These are phyloP conservation scores for Dermochelys coriacea DNA, from an alignment of 2,797 vertebrate genomes.

Conservation along the genomic window DNA sequence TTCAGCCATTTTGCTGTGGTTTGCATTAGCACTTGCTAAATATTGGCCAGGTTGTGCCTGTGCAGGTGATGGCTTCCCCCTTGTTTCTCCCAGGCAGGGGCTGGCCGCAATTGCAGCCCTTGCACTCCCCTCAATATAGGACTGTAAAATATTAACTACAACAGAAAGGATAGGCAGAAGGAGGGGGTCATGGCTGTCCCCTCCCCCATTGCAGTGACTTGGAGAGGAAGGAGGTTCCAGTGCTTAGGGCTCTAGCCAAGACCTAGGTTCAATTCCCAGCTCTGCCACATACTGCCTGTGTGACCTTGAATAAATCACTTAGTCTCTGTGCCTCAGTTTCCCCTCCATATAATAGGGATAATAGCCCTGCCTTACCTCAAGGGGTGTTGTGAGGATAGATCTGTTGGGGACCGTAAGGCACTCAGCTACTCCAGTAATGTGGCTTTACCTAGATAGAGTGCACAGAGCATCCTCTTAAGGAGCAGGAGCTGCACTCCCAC, in stretches of 20 bases:
- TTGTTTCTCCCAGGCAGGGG: neutral
- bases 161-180: neutral
- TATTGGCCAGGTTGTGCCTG: neutral
- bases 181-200: neutral
- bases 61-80: neutral
- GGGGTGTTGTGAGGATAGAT: neutral
- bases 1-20: neutral
- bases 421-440: neutral
- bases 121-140: neutral
- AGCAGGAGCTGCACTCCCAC: no score
- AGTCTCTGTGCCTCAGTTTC: neutral
- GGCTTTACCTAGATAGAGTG: neutral
- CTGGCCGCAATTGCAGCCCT: no score
- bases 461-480: no score
- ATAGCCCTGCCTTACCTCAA: neutral
- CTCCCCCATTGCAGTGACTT: neutral
- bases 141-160: neutral
- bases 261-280: neutral
- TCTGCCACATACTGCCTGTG: neutral
- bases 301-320: neutral
- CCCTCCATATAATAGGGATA: neutral
- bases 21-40: neutral
- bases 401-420: neutral
- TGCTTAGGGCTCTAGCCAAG: neutral
- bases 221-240: neutral